phyloP scores from a whole-genome alignment of 2,888 invertebrate genomes.

The Hyles lineata region DNA sequence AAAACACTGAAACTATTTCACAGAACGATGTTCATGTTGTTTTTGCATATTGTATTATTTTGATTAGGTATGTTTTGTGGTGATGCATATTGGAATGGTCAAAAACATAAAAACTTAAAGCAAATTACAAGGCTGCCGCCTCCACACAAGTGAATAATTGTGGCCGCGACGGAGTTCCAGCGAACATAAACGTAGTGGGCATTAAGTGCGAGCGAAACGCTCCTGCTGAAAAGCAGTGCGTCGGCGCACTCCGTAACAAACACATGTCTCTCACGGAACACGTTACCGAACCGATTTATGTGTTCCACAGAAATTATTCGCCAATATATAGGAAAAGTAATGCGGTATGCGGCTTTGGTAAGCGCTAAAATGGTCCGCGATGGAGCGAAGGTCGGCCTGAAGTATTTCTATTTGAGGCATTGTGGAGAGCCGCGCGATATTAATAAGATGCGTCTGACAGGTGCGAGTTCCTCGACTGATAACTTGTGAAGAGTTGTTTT shows the following conservation, averaged over 20 bases:
- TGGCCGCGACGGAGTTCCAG: background rate
- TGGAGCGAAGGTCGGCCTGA: conserved; percentile 38
- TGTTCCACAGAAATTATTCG: conserved; percentile 48
- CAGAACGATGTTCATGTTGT: background rate
- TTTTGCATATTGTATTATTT: background rate
- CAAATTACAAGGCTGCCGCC: conserved; percentile 1
- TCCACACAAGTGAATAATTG: background rate
- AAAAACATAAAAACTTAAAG: background rate
- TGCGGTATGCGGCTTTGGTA: conserved; percentile 49
- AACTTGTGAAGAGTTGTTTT: conserved; percentile 3
- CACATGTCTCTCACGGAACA: conserved; percentile 42
- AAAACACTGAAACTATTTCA: too few relatives aligned
- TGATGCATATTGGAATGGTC: background rate
- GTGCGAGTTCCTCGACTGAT: conserved; percentile 14
- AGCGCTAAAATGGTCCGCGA: conserved; percentile 29
- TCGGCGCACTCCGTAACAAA: conserved; percentile 34
- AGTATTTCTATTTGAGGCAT: conserved; percentile 29
- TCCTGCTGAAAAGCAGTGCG: conserved; percentile 33
- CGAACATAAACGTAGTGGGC: background rate
- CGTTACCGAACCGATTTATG: conserved; percentile 46
- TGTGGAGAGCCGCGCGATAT: background rate
- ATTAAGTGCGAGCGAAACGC: conserved; percentile 22
- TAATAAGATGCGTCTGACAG: conserved; percentile 5
- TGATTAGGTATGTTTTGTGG: background rate
- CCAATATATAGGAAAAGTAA: conserved; percentile 50